Evolutionary conservation across 2,888 invertebrate species (phyloP).

Genomic region (Acanthosepion pharaonis): DNA sequence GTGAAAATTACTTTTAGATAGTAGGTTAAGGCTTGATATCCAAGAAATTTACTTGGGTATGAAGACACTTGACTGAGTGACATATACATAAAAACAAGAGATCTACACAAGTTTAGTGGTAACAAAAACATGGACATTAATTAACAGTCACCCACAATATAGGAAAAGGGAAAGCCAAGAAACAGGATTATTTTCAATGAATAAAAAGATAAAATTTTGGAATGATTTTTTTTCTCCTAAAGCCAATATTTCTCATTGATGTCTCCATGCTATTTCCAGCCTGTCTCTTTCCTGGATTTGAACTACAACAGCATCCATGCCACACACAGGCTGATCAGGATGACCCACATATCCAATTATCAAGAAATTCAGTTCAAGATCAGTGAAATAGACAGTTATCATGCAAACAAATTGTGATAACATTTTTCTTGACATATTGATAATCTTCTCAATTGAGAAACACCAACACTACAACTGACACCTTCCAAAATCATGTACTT

Average conservation of each 20-base stretch:
- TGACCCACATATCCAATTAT: neutral
- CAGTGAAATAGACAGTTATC: neutral
- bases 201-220: neutral
- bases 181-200: neutral
- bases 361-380: neutral
- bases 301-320: neutral
- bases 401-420: neutral
- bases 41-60: neutral
- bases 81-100: neutral
- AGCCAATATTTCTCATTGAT: constrained; percentile 24
- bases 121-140: neutral
- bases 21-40: neutral
- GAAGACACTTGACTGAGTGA: neutral
- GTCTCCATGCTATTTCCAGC: constrained; percentile 33
- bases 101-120: neutral
- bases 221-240: neutral
- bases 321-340: neutral
- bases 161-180: neutral
- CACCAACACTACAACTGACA: neutral
- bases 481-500: neutral
- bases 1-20: no score
- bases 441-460: neutral
- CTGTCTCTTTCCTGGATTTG: neutral
- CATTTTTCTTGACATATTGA: neutral
- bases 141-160: neutral